Evolutionary conservation across 2,888 invertebrate genomes (phyloP).

Genomic region (Ischnura elegans): DNA sequence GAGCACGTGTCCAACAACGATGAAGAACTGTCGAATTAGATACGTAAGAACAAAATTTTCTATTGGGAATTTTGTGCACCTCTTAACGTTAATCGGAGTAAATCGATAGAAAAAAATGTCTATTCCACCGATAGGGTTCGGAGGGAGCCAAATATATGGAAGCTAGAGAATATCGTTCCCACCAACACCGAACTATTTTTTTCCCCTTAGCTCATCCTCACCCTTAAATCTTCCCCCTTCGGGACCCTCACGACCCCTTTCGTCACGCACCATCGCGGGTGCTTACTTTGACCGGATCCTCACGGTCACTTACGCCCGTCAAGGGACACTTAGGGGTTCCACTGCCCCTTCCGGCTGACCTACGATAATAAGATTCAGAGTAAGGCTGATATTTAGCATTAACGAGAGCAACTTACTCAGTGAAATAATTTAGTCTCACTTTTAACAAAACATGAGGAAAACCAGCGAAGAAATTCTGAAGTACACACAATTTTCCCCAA

Average conservation of each 20-base stretch:
- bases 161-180: neutral
- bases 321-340: slow-evolving; percentile 34
- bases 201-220: neutral
- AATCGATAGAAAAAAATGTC: too few relatives aligned
- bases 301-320: slow-evolving; percentile 49
- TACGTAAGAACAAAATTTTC: too few relatives aligned
- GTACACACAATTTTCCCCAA: too few relatives aligned
- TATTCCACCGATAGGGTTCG: neutral
- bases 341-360: slow-evolving; percentile 24
- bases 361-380: slow-evolving; percentile 41
- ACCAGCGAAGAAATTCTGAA: too few relatives aligned
- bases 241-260: neutral
- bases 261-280: slow-evolving; percentile 18
- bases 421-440: too few relatives aligned
- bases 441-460: too few relatives aligned
- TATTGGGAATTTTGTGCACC: too few relatives aligned
- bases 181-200: neutral
- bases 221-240: neutral
- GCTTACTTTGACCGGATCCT: slow-evolving; percentile 26
- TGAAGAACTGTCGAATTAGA: too few relatives aligned
- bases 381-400: too few relatives aligned
- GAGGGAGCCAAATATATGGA: neutral
- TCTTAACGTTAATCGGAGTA: too few relatives aligned
- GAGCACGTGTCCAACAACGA: too few relatives aligned
- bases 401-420: too few relatives aligned